Base-by-base conservation (phyloP, 64 coral and sea anemone genomes). In the Dendronephthya gigantea region DNA sequence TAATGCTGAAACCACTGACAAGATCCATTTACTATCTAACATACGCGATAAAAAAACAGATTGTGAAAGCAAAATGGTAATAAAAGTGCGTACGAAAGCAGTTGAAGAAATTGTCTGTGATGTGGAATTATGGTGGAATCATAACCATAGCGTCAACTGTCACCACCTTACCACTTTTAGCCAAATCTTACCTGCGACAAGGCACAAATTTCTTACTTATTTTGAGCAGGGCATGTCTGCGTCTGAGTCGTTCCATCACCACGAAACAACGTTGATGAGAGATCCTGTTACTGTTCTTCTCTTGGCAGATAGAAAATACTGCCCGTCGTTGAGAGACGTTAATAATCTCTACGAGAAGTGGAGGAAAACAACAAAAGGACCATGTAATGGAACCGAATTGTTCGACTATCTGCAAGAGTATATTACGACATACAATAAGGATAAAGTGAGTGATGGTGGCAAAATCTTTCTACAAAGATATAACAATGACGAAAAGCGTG, bases 211-310 rank as follows among this genome's bases (percentile, higher is more conserved):
- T 68, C 8, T 40, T 8, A 11, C 14, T 9, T 88, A 88, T 27
- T 88, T 88, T 39, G 9, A 31, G 2, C 30, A 82, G n/a, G 87
- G 87, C 16, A 88, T 83, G 87, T 88, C 87, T 27, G 76, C 87
- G 1, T 3, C 87, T 27, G 87, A 88, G 29, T 72, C 87, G 32
- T 88, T 88, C 23, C 76, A 88, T 23, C 79, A 83, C 14, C 87
- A 88, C 29, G 50, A 83, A 58, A 83, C 87, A 31, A 29, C 55
- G 30, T 14, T 88, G 17, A 62, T 65, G 76, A 35, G 35, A 82
- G 76, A 88, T 83, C 31, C 79, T 11, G 74, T 39, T 1, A 55
- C 87, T 41, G 30, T 50, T 4, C 12, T 88, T 32, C n/a, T n/a
- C n/a, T n/a, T n/a, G n/a, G n/a, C n/a, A n/a, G n/a, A n/a, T n/a